Conservation (phyloP, 2,888 invertebrate genomes). For the Orchesella flavescens region DNA sequence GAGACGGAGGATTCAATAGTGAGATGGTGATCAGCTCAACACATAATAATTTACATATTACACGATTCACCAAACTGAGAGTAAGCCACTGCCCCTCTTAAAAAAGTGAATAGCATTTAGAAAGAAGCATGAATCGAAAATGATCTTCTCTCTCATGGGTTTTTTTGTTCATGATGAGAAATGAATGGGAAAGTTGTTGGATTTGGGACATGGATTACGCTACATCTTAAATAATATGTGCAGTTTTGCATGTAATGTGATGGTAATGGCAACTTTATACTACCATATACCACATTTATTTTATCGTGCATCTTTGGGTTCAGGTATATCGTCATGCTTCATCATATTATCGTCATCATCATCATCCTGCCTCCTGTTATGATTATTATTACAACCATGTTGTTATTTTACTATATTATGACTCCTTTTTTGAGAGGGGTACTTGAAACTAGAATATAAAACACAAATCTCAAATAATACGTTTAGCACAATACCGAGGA, state of each 20-base stretch:
- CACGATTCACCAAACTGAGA: neutral
- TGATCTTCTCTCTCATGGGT: neutral
- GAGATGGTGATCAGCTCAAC: neutral
- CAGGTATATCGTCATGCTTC: too few species aligned
- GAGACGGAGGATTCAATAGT: neutral
- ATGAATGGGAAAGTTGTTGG: slow-evolving; percentile 25
- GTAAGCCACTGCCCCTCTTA: slow-evolving; percentile 7
- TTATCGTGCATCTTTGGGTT: too few species aligned
- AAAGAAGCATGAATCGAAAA: neutral
- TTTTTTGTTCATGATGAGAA: neutral
- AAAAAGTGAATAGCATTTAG: neutral
- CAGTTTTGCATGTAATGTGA: too few species aligned
- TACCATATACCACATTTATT: too few species aligned
- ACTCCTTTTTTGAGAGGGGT: too few species aligned
- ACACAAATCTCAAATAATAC: neutral
- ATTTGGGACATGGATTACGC: slow-evolving; percentile 25
- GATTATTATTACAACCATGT: too few species aligned
- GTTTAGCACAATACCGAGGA: slow-evolving; percentile 7
- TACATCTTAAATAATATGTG: too few species aligned
- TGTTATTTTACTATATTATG: too few species aligned
- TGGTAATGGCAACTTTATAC: too few species aligned
- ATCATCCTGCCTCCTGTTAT: too few species aligned
- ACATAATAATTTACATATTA: slow-evolving; percentile 16
- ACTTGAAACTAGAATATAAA: neutral
- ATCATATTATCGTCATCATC: too few species aligned